Base-by-base conservation (phyloP, 2,113 vertebrate species). In the Forbesichthys agassizii region DNA sequence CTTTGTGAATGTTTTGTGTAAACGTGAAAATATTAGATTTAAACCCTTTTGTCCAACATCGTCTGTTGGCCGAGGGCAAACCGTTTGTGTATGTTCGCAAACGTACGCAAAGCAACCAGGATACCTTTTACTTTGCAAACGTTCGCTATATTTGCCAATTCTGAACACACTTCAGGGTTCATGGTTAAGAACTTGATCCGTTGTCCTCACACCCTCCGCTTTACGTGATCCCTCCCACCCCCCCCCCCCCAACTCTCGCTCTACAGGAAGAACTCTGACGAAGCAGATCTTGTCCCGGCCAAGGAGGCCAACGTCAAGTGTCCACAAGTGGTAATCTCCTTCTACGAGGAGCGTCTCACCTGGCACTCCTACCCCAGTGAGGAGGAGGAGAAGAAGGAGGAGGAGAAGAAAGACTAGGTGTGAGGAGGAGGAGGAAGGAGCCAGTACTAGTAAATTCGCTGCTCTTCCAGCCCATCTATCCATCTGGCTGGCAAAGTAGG, bases 301-400 rank as follows among this genome's bases (percentile, higher is more conserved):
- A 98, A 99, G 89, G 97, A 99, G 85, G 97, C 97, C 64, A 99
- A 99, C 61, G 90, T 98, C 79, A 97, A 96, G 83, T 99, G 97
- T 89, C 97, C 97, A 2, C 97, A 99, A 86, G 97, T 98, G 87
- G 97, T 99, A 72, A 99, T 98, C 85, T 98, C 96, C 0, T 99
- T 99, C 91, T 98, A 98, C 9, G 96, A 99, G 93, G 97, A 99
- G 87, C 87, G 96, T 57, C 91, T 99, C 80, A 98, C 96, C 74
- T 98, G 97, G 96, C 96, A 98, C 81, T 98, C 97, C 5, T 98
- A 98, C 88, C 97, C 96, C 64, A 95, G 95, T 0, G 96, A 99
- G 87, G 97, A 98, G 49, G 97, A 99, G 66, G 97, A 98, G 84
- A 98, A 98, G 92, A 98, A 99, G 54, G 96, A 99, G 59, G 90